A percentile compares a stretch with the other conserved stretches of the same genome.
phyloP scores from a whole-genome alignment of 53 echinoderm and acorn worm species.

The Glandiceps talaboti region DNA sequence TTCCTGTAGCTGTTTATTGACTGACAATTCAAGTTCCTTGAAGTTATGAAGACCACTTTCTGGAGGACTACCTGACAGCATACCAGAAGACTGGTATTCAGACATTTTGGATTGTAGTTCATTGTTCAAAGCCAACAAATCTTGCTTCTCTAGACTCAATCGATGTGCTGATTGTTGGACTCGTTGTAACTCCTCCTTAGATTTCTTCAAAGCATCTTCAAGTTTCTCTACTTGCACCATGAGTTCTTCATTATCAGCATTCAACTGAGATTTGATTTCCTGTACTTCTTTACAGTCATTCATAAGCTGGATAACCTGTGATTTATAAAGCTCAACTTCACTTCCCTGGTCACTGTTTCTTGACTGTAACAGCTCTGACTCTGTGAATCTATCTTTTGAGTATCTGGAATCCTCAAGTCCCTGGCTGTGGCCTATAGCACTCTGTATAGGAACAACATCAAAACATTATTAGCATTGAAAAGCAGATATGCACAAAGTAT shows the following conservation, averaged over 20 bases:
- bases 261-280: conserved; percentile 23
- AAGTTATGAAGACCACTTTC: neutral
- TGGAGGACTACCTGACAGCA: neutral
- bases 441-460: no score
- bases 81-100: neutral
- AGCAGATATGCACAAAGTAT: no score
- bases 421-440: no score
- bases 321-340: neutral
- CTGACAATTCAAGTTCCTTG: neutral
- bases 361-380: no score
- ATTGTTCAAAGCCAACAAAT: conserved; percentile 23
- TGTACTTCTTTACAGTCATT: conserved; percentile 24
- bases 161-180: conserved; percentile 6
- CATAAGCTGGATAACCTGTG: conserved; percentile 10
- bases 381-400: no score
- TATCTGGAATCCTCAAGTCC: no score
- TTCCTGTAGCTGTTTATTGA: neutral
- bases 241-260: conserved; percentile 7
- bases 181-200: conserved; percentile 14
- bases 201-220: conserved; percentile 14
- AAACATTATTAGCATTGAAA: no score
- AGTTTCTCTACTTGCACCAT: conserved; percentile 5
- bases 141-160: conserved; percentile 20
- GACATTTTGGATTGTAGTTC: conserved; percentile 18
- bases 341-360: no score